Evolutionary conservation across 2,113 vertebrate genomes (phyloP), one percentile per base, ranked within the genome.

Genomic region (Brachypodius melanocephalos): DNA sequence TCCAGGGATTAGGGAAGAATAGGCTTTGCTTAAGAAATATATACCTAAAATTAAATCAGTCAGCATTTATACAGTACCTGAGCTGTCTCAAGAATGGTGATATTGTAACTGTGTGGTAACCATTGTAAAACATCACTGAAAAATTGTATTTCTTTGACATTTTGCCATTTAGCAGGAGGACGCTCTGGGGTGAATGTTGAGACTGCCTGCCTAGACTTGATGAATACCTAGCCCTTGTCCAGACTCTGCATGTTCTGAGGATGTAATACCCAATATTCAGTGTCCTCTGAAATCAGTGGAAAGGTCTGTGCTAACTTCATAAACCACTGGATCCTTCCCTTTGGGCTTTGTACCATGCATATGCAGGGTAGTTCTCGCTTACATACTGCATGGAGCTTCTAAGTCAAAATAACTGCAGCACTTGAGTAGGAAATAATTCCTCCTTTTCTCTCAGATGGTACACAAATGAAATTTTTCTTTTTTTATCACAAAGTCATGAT

Each of bases 101-200:
- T 72, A 42, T 0, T 34, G 20, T 12, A 63, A 57, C 16, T 36
- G 42, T 61, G 46, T 63, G 40, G 42, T 16, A 72, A 68, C 10
- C 32, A 18, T 42, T 0, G 0, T 31, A 57, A 85, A 10, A n/a
- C 13, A 42, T 20, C 17, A 29, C 66, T 75, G 52, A 79, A 79
- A 89, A 93, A 14, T 7, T 22, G 1, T 7, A 67, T n/a, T 29
- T 48, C 3, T 71, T 62, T 58, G 40, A 9, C 16, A 20, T 49
- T 67, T 84, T 81, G 8, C 10, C 25, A 10, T 83, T 87, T 79
- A 52, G 62, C 32, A 85, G 71, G 67, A 73, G 32, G 45, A n/a
- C 59, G 36, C 24, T 85, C 48, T 65, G 45, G 28, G 57, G 40
- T 42, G 58, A 45, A 11, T 6, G 0, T 5, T 72, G 52, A 61